Evolutionary conservation across 2,113 vertebrate genomes (phyloP).

Genomic region (Zapus hudsonius): DNA sequence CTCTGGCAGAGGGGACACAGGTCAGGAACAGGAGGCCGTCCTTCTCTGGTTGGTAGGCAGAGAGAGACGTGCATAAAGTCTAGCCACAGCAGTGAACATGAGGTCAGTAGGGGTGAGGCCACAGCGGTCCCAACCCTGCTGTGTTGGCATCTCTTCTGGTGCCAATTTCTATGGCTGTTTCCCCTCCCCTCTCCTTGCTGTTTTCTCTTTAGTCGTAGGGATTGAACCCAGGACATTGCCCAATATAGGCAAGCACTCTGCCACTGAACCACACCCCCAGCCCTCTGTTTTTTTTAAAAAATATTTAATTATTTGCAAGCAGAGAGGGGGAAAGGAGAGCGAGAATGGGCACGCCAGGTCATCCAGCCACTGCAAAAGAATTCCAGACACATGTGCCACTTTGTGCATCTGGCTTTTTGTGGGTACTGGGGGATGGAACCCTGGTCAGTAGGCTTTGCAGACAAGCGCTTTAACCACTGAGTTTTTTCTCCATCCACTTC

Average conservation of each 20-base stretch:
- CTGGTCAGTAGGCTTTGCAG: too few species aligned
- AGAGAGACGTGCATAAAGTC: neutral
- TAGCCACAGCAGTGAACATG: slow-evolving; percentile 75
- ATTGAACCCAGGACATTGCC: neutral
- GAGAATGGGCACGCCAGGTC: too few species aligned
- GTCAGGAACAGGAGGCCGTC: slow-evolving; percentile 82
- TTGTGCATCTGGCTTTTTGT: too few species aligned
- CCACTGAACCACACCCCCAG: too few species aligned
- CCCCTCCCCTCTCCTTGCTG: neutral
- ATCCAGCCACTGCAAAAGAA: too few species aligned
- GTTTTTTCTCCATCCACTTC: too few species aligned
- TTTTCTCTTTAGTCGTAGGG: neutral
- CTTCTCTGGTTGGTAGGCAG: neutral
- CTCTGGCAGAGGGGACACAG: slow-evolving; percentile 79
- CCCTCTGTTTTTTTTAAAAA: too few species aligned
- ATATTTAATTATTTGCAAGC: too few species aligned
- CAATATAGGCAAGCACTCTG: neutral
- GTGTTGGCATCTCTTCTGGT: neutral
- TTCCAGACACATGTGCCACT: too few species aligned
- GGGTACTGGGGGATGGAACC: too few species aligned
- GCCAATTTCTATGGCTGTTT: slow-evolving; percentile 60
- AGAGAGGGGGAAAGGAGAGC: too few species aligned
- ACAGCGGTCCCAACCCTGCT: neutral
- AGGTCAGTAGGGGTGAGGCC: slow-evolving; percentile 67
- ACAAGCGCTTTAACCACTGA: too few species aligned